Conservation (phyloP, 2,797 vertebrate genomes). For the Sebastes nivosus region DNA sequence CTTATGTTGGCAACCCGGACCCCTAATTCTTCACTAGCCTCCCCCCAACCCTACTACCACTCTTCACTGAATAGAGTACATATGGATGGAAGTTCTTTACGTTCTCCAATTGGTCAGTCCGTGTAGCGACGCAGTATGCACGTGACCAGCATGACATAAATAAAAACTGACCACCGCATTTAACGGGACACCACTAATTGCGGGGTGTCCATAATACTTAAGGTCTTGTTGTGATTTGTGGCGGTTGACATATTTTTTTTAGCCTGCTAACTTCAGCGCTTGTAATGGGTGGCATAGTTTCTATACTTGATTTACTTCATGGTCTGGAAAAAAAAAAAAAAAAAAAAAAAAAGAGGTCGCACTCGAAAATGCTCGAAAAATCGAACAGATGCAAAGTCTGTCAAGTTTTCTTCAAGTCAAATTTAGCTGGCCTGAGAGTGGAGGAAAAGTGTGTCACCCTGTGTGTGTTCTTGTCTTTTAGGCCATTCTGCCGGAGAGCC, state of each 20-base stretch:
- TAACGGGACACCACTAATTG: constrained; percentile 65
- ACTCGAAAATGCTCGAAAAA: constrained; percentile 32
- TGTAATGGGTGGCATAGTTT: constrained; percentile 44
- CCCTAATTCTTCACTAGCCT: constrained; percentile 40
- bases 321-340: constrained; percentile 28
- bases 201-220: constrained; percentile 40
- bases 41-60: constrained; percentile 24
- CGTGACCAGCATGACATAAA: constrained; percentile 59
- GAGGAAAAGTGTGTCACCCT: constrained; percentile 65
- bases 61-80: constrained; percentile 28
- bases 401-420: constrained; percentile 18
- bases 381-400: constrained; percentile 37
- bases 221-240: constrained; percentile 59
- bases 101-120: constrained; percentile 44
- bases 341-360: constrained; percentile 40
- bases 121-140: constrained; percentile 9
- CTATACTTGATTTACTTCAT: constrained; percentile 31
- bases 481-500: constrained; percentile 51
- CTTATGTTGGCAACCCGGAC: constrained; percentile 39
- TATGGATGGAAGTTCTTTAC: constrained; percentile 32
- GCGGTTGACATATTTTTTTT: constrained; percentile 39
- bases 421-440: constrained; percentile 14
- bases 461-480: constrained; percentile 71
- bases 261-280: constrained; percentile 43
- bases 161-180: constrained; percentile 54